phyloP scores from a whole-genome alignment of 2,113 vertebrate genomes.

The Oxyruncus cristatus region DNA sequence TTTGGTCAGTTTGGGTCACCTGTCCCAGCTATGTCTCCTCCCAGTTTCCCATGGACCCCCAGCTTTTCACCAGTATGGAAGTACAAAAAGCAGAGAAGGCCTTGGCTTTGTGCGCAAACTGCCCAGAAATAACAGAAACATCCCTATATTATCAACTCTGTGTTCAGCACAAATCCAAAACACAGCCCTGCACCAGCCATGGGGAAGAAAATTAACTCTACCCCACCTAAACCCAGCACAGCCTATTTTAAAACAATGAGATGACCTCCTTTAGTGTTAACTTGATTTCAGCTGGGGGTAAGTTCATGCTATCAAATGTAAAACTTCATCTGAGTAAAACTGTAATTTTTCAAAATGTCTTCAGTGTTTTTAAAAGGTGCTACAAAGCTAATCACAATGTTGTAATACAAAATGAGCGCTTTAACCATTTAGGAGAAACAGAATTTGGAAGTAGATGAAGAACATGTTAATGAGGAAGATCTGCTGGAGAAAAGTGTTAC shows the following conservation, averaged over 20 bases:
- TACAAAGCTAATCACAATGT: neutral
- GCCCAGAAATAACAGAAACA: neutral
- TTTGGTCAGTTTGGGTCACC: neutral
- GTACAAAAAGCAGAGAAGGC: neutral
- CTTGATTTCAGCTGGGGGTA: neutral
- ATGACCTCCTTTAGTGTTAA: neutral
- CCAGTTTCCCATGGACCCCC: neutral
- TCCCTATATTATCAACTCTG: rapidly evolving
- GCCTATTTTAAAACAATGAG: neutral
- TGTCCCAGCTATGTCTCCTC: neutral
- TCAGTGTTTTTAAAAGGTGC: neutral
- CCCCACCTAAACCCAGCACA: neutral
- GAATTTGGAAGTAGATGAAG: neutral
- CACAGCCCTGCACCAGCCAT: neutral
- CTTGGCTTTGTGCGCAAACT: neutral
- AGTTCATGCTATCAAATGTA: neutral
- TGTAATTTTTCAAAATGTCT: neutral
- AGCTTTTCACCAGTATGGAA: rapidly evolving
- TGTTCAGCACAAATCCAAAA: neutral
- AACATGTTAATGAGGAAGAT: neutral
- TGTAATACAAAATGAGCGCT: neutral
- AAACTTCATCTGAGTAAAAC: neutral
- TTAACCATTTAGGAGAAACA: neutral
- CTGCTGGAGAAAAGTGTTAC: neutral
- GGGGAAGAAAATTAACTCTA: neutral